Evolutionary conservation across 2,113 vertebrate genomes (phyloP).

Genomic region (Myotis brandtii): DNA sequence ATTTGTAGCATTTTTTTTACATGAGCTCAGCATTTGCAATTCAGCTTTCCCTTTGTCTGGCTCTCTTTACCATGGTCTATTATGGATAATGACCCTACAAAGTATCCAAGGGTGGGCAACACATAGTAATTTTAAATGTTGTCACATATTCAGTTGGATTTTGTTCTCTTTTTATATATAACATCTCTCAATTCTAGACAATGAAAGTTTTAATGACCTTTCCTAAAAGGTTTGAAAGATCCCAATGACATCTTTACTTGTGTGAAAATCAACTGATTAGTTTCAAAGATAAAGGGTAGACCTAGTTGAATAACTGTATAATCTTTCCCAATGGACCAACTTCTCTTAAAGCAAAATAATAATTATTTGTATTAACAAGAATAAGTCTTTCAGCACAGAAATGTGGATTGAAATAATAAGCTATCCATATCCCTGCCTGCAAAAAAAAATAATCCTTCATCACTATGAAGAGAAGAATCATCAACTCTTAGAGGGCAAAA

Average conservation of each 20-base stretch:
- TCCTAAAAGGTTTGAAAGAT: not conserved
- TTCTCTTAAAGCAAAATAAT: not conserved
- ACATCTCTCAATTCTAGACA: not conserved
- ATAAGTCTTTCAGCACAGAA: constrained; percentile 16
- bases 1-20: not conserved
- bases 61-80: not conserved
- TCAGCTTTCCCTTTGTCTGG: not conserved
- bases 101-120: not conserved
- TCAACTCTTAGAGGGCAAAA: not conserved
- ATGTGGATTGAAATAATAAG: not conserved
- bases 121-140: not conserved
- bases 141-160: not conserved
- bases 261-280: not conserved
- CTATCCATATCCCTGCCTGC: not conserved
- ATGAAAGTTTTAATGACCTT: not conserved
- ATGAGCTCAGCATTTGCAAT: not conserved
- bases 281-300: not conserved
- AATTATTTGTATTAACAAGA: not conserved
- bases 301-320: not conserved
- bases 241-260: not conserved
- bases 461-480: not conserved
- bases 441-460: not conserved
- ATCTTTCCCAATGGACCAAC: not conserved
- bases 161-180: not conserved
- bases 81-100: not conserved